Conservation (phyloP, 2,797 vertebrate genomes). For the Prunella strophiata region DNA sequence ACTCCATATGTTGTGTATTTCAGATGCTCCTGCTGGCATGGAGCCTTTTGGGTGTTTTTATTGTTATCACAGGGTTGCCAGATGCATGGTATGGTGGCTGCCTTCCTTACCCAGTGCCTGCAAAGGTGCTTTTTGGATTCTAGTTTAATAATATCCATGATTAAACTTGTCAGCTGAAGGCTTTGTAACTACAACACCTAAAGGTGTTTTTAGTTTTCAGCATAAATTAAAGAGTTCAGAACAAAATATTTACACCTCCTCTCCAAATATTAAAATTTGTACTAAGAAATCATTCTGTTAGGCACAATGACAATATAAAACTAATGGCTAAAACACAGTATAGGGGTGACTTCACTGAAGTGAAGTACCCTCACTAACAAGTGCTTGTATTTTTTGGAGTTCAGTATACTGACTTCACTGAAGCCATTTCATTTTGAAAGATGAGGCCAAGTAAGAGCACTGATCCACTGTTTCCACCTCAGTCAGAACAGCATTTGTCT, state of each 20-base stretch:
- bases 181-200: neutral
- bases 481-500: neutral
- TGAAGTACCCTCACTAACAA: neutral
- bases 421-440: neutral
- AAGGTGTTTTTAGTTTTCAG: neutral
- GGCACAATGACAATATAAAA: neutral
- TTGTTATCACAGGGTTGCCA: slow-evolving; percentile 19
- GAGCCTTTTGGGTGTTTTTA: neutral
- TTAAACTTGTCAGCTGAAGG: neutral
- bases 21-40: neutral
- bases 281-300: neutral
- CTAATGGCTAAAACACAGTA: neutral
- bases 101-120: neutral
- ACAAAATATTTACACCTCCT: neutral
- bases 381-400: neutral
- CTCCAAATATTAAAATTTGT: neutral
- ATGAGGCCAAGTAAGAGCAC: neutral
- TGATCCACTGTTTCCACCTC: neutral
- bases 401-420: neutral
- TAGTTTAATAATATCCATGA: neutral
- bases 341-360: neutral
- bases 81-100: neutral
- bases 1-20: neutral
- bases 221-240: neutral
- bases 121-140: neutral